A percentile compares a stretch with the other conserved stretches of the same genome.
phyloP scores from a whole-genome alignment of 2,888 invertebrate genomes.

The Trilocha varians region DNA sequence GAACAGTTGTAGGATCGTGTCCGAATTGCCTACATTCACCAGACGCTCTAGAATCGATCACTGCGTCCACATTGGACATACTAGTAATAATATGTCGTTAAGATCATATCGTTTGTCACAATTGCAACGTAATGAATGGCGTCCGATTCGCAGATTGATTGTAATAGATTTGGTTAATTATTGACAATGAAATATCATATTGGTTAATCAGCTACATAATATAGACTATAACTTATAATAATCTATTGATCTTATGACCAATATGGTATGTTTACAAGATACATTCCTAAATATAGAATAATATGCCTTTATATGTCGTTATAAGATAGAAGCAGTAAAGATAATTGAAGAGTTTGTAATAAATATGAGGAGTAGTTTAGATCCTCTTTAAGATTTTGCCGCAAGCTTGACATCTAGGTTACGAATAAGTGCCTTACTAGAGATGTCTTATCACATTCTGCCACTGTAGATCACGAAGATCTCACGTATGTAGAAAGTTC shows the following conservation, averaged over 20 bases:
- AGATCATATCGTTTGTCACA: conserved; percentile 21
- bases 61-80: conserved; percentile 3
- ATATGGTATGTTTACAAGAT: no score
- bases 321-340: not conserved
- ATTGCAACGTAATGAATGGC: conserved; percentile 18
- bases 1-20: no score
- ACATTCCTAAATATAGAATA: no score
- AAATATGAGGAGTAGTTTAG: conserved; percentile 12
- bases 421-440: conserved; percentile 6
- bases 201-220: not conserved
- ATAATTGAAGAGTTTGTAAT: conserved; percentile 1
- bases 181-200: conserved; percentile 1
- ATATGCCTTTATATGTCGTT: no score
- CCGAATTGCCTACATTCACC: conserved; percentile 23
- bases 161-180: conserved; percentile 26
- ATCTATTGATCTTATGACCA: no score
- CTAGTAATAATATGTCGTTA: conserved; percentile 1
- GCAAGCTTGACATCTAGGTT: conserved; percentile 11
- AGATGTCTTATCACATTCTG: conserved; percentile 25
- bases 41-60: conserved; percentile 9
- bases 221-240: no score
- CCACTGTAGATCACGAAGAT: conserved; percentile 9
- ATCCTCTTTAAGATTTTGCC: conserved; percentile 6
- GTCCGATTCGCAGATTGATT: conserved; percentile 18
- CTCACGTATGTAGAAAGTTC: conserved; percentile 8